These are phyloP conservation scores for Zosterops lateralis DNA, from an alignment of 2,113 vertebrate species.

Conservation along the genomic window DNA sequence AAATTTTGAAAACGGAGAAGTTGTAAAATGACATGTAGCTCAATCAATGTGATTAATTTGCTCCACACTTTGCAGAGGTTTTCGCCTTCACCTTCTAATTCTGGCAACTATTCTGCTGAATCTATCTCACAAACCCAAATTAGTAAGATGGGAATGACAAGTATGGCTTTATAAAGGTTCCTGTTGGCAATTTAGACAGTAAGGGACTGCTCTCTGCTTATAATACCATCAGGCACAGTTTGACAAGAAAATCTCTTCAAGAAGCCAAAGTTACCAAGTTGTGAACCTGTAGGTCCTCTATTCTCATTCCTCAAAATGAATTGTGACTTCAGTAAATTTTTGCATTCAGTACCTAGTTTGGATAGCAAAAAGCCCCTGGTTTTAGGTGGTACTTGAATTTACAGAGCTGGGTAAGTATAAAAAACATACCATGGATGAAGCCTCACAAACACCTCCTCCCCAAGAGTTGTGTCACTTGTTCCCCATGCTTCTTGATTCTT, in stretches of 20 bases:
- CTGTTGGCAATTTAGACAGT: not conserved
- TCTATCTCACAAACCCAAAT: conserved; percentile 3
- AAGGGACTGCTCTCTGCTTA: not conserved
- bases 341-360: not conserved
- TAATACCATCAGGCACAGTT: not conserved
- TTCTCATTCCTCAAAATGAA: not conserved
- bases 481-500: not conserved
- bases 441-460: not conserved
- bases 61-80: not conserved
- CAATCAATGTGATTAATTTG: conserved; percentile 36
- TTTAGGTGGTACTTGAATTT: not conserved
- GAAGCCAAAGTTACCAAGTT: not conserved
- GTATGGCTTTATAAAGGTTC: conserved; percentile 17
- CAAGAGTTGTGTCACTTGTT: not conserved
- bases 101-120: conserved; percentile 23
- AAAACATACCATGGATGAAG: not conserved
- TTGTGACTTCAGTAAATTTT: not conserved
- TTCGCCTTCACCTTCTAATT: not conserved
- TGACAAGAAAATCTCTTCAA: not conserved
- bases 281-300: not conserved
- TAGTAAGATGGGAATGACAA: conserved; percentile 17
- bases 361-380: not conserved
- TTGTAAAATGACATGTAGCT: conserved; percentile 13
- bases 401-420: not conserved
- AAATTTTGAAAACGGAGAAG: not conserved